A percentile compares a stretch with the other conserved stretches of the same genome.
phyloP scores from a whole-genome alignment of 2,797 vertebrate species.

The Lepilemur septentrionalis region DNA sequence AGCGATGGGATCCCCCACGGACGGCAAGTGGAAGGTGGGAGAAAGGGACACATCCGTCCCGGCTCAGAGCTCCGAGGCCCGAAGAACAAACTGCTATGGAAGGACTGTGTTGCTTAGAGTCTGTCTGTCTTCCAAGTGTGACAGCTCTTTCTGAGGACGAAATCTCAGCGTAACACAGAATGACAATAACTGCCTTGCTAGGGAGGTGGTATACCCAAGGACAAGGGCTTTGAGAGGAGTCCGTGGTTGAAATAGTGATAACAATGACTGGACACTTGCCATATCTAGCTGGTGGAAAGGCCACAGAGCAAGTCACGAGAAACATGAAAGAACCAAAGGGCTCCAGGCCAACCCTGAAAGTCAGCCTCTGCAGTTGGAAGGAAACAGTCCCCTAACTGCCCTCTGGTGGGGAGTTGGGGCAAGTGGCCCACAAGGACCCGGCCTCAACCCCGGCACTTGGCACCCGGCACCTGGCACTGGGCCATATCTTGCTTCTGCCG shows the following conservation, averaged over 20 bases:
- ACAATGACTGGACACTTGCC: background rate
- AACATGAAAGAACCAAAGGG: background rate
- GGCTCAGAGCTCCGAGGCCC: accelerated
- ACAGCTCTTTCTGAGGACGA: background rate
- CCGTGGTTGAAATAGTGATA: background rate
- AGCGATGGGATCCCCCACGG: accelerated
- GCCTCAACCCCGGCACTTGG: accelerated
- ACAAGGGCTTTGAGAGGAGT: background rate
- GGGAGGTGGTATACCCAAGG: background rate
- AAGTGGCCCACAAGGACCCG: background rate
- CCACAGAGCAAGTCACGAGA: background rate
- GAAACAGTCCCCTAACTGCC: background rate
- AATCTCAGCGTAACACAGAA: background rate
- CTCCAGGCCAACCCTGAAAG: background rate
- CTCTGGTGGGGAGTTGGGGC: background rate
- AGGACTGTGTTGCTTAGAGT: background rate
- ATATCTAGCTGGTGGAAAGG: accelerated
- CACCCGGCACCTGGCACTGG: background rate
- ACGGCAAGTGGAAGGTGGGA: accelerated
- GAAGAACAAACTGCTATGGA: background rate
- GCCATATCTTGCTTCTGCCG: background rate
- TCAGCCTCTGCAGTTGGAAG: accelerated
- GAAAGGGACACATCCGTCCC: accelerated
- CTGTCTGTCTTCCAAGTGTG: background rate
- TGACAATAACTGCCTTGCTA: background rate